Percentiles rank a stretch among this genome's conserved stretches.
phyloP scores from a whole-genome alignment of 2,113 vertebrate species.

The Hippocampus guttulatus region DNA sequence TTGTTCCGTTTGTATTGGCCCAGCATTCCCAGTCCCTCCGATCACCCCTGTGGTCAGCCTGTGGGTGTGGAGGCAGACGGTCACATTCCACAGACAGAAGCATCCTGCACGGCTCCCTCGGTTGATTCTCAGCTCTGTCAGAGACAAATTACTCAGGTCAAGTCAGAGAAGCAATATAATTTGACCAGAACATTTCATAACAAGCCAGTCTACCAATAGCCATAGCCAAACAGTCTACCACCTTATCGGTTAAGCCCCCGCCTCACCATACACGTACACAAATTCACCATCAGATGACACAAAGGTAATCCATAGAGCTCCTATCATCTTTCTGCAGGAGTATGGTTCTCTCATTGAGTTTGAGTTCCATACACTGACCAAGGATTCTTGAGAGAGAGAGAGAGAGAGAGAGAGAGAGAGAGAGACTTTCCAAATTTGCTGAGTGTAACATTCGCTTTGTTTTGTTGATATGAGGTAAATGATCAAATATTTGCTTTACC shows the following conservation, averaged over 20 bases:
- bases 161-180: slow-evolving; percentile 22
- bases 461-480: slow-evolving; percentile 32
- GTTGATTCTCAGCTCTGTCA: slow-evolving; percentile 24
- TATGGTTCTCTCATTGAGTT: slow-evolving; percentile 6
- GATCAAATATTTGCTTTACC: slow-evolving; percentile 52
- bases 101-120: slow-evolving; percentile 35
- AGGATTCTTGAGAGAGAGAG: slow-evolving; percentile 1
- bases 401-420: neutral
- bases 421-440: slow-evolving; percentile 27
- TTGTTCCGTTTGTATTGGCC: slow-evolving; percentile 70
- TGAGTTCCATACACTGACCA: slow-evolving; percentile 15
- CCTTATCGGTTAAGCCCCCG: slow-evolving; percentile 13
- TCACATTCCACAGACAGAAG: slow-evolving; percentile 61
- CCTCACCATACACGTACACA: neutral
- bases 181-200: slow-evolving; percentile 18
- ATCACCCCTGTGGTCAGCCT: slow-evolving; percentile 65
- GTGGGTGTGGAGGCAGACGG: slow-evolving; percentile 67
- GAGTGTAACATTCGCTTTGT: slow-evolving; percentile 36
- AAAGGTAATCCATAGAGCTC: slow-evolving; percentile 16
- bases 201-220: too few relatives aligned
- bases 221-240: neutral
- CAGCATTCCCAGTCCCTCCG: slow-evolving; percentile 51
- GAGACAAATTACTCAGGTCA: slow-evolving; percentile 9
- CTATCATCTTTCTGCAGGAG: slow-evolving; percentile 35
- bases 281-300: slow-evolving; percentile 13